A percentile compares a stretch with the other conserved stretches of the same genome.
Evolutionary conservation across 2,888 invertebrate genomes (phyloP).

Genomic region (Minunthozetes semirufus): DNA sequence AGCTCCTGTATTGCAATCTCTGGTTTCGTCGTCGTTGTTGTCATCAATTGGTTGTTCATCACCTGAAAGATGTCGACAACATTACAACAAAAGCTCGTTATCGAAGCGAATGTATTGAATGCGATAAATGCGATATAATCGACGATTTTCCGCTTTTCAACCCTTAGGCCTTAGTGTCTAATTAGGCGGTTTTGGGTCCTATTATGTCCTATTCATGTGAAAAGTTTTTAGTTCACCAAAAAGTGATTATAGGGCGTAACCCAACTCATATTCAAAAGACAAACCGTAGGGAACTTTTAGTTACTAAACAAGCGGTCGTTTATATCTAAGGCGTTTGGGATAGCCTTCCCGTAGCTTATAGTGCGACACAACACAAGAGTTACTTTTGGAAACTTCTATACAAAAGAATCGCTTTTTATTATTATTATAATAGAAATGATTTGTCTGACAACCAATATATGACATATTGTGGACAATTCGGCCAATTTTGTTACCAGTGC

Average conservation of each 20-base stretch:
- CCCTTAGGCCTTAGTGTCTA: background rate
- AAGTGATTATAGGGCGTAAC: conserved; percentile 28
- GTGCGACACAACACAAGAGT: conserved; percentile 19
- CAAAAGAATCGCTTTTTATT: conserved; percentile 2
- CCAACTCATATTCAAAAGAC: conserved; percentile 1
- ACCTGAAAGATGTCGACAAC: background rate
- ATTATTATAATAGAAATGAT: background rate
- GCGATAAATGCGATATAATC: conserved; percentile 1
- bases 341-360: background rate
- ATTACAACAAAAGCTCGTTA: background rate
- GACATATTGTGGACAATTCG: conserved; percentile 5
- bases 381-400: conserved; percentile 13
- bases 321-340: conserved; percentile 21
- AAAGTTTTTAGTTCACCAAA: conserved; percentile 19
- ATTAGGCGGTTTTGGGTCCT: conserved; percentile 17
- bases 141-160: conserved; percentile 2
- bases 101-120: background rate
- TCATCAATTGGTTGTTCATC: conserved; percentile 20
- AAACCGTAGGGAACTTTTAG: conserved; percentile 7
- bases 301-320: conserved; percentile 28
- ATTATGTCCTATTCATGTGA: conserved; percentile 7
- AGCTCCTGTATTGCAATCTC: background rate
- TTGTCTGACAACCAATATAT: background rate
- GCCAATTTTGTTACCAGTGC: conserved; percentile 14
- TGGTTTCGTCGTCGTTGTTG: conserved; percentile 10